Conservation (phyloP, 2,888 invertebrate genomes). For the Ophion ellenae region DNA sequence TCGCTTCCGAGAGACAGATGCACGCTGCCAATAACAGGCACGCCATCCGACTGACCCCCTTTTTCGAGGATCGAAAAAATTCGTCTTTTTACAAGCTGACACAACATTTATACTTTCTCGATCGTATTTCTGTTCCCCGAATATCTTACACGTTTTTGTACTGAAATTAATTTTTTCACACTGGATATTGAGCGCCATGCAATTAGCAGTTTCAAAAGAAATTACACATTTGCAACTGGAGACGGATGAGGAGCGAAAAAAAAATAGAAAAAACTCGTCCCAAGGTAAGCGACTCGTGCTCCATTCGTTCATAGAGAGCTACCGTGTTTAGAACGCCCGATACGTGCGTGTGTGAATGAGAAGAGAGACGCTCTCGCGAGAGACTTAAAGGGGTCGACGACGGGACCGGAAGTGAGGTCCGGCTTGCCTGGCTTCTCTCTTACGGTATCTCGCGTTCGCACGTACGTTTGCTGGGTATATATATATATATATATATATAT, state of each 20-base stretch:
- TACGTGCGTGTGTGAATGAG: conserved; percentile 24
- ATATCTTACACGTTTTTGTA: background rate
- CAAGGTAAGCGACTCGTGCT: conserved; percentile 49
- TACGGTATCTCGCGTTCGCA: conserved; percentile 65
- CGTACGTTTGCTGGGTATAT: conserved; percentile 30
- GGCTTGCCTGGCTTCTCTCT: conserved; percentile 55
- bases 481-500: too few species aligned
- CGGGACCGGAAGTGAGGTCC: conserved; percentile 63
- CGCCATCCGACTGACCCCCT: conserved; percentile 74
- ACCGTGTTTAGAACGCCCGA: conserved; percentile 19
- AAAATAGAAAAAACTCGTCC: conserved; percentile 34
- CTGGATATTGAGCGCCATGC: background rate
- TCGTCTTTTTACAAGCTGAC: background rate
- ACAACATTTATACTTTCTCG: background rate
- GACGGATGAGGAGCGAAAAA: conserved; percentile 11
- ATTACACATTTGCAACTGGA: background rate
- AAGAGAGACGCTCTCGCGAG: conserved; percentile 48
- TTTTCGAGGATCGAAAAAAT: conserved; percentile 33
- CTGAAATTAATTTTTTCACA: background rate
- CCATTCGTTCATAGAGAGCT: conserved; percentile 16
- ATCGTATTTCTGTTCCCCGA: background rate
- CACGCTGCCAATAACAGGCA: conserved; percentile 75
- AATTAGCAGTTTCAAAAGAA: background rate
- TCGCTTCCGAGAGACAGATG: conserved; percentile 75
- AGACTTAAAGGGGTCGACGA: conserved; percentile 59